Evolutionary conservation across 2,113 vertebrate species (phyloP), one percentile per base, ranked within the genome.

Genomic region (Gasterosteus aculeatus): DNA sequence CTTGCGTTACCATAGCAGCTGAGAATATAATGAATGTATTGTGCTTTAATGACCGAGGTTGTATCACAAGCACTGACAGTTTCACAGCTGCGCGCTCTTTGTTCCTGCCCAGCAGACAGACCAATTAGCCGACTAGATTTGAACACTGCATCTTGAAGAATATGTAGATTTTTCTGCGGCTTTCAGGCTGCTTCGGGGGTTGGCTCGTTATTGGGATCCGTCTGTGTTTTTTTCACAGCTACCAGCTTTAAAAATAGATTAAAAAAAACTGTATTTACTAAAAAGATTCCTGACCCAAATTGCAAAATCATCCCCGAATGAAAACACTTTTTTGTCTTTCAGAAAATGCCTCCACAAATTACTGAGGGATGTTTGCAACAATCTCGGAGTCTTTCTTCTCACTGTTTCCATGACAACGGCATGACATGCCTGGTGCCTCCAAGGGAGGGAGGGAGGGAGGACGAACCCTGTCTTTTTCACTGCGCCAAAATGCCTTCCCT

Each of bases 401-500:
- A 70, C 80, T 91, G 94, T 95, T 95, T 93, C 94, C 92, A 95
- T 95, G 94, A 93, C 92, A 89, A 95, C 93, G 56, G 75, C 75
- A 80, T 84, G 94, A 92, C 82, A 91, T 91, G 89, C 85, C 85
- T 68, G 72, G 88, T 75, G 77, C 91, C 91, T 92, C 87, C 70
- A 38, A 81, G 67, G 82, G 80, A 90, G 82, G 77, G 82, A 87
- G 85, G 70, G 82, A 87, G 85, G 69, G 78, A 93, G 85, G 85
- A 85, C 80, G 74, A 87, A 78, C 73, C 75, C 80, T 69, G 78
- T 80, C 82, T 84, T 83, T 87, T 86, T 82, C 80, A 85, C 86
- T 91, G 90, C 91, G 38, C 84, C 85, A 92, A 89, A 90, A 87
- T 87, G 75, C 81, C 74, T 80, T 74, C 78, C 79, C 77, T 68